phyloP scores from a whole-genome alignment of 2,797 vertebrate genomes.

The Leptoclinus maculatus region DNA sequence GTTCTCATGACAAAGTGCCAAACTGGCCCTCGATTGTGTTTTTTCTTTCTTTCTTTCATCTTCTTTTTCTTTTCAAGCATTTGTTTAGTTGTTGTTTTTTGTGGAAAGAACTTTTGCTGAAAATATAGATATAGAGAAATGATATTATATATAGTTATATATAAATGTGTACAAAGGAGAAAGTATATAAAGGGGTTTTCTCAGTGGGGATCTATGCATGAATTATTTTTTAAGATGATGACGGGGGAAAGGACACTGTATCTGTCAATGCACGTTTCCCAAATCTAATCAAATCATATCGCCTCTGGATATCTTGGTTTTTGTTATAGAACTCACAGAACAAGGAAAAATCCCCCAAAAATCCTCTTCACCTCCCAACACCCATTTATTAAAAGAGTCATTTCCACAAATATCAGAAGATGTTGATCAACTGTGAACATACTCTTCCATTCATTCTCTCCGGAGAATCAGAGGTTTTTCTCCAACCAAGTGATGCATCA shows the following conservation, averaged over 20 bases:
- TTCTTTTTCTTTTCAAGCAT: conserved; percentile 55
- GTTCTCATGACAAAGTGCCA: conserved; percentile 82
- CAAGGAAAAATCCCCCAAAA: conserved; percentile 15
- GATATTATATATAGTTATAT: conserved; percentile 86
- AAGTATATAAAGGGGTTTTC: conserved; percentile 84
- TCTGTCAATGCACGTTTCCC: conserved; percentile 79
- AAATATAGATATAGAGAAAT: conserved; percentile 84
- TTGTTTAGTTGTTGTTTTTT: conserved; percentile 75
- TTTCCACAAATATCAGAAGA: conserved; percentile 8
- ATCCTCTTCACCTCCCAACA: background rate
- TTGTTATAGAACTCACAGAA: conserved; percentile 41
- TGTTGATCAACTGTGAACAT: conserved; percentile 34
- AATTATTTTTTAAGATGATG: conserved; percentile 81
- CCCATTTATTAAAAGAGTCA: background rate
- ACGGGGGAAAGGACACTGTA: conserved; percentile 62
- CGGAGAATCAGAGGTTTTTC: background rate
- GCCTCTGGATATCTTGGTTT: conserved; percentile 43
- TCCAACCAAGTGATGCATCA: conserved; percentile 15
- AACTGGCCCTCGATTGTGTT: conserved; percentile 79
- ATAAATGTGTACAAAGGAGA: conserved; percentile 86
- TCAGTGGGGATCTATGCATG: conserved; percentile 87
- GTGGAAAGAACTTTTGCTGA: conserved; percentile 76
- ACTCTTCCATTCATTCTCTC: conserved; percentile 26
- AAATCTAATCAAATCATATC: conserved; percentile 66
- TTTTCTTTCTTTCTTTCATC: conserved; percentile 52